Percentiles rank a stretch among this genome's conserved stretches.
Conservation (phyloP, 1,140 invertebrate genomes). For the Mercenaria mercenaria region DNA sequence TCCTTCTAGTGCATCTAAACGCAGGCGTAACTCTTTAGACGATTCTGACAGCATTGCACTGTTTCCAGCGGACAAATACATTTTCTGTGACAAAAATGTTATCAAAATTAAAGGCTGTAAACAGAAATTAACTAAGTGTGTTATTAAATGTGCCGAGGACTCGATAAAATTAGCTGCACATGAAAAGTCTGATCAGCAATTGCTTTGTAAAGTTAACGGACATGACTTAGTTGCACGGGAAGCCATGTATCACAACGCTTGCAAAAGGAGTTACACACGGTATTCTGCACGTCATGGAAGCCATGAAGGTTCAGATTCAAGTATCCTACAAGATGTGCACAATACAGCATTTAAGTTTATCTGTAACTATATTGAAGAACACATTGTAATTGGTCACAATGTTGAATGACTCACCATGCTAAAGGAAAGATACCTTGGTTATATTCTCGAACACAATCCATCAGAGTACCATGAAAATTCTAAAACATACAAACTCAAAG, state of each 20-base stretch:
- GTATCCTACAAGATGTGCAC: background rate
- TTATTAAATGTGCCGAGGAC: conserved; percentile 40
- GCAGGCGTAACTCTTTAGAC: background rate
- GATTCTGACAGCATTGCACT: background rate
- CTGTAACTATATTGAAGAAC: background rate
- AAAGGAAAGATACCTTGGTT: background rate
- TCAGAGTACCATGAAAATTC: background rate
- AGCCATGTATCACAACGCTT: conserved; percentile 2
- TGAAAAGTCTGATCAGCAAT: background rate
- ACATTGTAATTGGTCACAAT: background rate
- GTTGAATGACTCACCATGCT: background rate
- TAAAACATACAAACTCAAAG: background rate
- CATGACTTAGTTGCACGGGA: conserved; percentile 42
- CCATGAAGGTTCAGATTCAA: conserved; percentile 1
- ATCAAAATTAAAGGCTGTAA: conserved; percentile 49
- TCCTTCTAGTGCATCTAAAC: background rate
- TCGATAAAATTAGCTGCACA: conserved; percentile 36
- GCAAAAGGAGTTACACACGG: conserved; percentile 31
- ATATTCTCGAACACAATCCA: background rate
- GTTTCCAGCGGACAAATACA: conserved; percentile 28
- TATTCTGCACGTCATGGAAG: background rate
- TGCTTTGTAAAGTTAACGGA: conserved; percentile 9
- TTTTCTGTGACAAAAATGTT: conserved; percentile 50
- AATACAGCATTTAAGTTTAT: background rate
- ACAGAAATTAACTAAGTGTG: conserved; percentile 45